These are phyloP conservation scores for Empis livida DNA, from an alignment of 2,888 invertebrate species.

Conservation along the genomic window DNA sequence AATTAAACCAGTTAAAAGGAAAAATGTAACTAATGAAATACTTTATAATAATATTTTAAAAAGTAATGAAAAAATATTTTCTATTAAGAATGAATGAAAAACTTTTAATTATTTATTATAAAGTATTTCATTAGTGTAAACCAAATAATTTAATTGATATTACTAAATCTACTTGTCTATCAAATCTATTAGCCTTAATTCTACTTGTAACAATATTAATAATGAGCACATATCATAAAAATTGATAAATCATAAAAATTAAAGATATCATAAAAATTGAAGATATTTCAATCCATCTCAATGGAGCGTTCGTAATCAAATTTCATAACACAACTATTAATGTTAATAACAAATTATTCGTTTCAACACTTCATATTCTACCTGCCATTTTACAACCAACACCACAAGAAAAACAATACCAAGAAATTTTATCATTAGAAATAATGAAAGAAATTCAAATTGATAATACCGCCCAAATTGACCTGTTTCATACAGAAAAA, in stretches of 20 bases:
- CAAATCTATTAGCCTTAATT: constrained; percentile 3
- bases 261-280: constrained; percentile 2
- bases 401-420: not conserved
- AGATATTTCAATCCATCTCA: not conserved
- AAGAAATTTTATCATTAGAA: constrained; percentile 1
- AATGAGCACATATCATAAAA: constrained; percentile 4
- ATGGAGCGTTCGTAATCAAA: constrained; percentile 3
- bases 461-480: not conserved
- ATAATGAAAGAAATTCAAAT: constrained; percentile 6
- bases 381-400: constrained; percentile 5
- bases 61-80: constrained; percentile 2
- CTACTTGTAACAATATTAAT: constrained; percentile 3
- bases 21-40: not conserved
- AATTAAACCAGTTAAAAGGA: constrained; percentile 1
- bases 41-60: constrained; percentile 1
- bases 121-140: constrained; percentile 8
- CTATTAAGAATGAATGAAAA: constrained; percentile 2
- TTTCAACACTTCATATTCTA: constrained; percentile 1
- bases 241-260: constrained; percentile 6
- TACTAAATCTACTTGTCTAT: constrained; percentile 3
- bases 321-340: constrained; percentile 5
- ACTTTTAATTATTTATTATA: constrained; percentile 1
- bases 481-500: no score
- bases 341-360: constrained; percentile 1
- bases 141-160: constrained; percentile 6